phyloP scores from a whole-genome alignment of 2,888 invertebrate genomes.

The Caenorhabditis macrosperma region DNA sequence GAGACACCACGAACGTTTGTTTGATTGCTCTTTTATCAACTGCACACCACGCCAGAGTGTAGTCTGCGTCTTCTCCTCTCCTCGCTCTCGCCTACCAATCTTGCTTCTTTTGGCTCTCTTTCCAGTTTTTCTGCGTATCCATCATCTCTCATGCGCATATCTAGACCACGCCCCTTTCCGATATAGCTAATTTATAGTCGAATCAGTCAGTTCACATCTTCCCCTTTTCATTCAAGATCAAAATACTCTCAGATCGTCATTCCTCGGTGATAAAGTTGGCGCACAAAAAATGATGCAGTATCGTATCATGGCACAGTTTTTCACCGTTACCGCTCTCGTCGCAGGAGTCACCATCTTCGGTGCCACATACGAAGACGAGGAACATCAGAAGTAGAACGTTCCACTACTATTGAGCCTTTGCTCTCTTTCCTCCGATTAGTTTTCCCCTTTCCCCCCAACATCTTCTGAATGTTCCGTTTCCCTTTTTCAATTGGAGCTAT shows the following conservation, averaged over 20 bases:
- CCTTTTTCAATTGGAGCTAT: conserved; percentile 6
- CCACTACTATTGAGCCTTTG: background rate
- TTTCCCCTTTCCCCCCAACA: background rate
- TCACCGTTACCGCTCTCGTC: conserved; percentile 76
- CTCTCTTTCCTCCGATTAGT: conserved; percentile 13
- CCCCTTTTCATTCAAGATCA: too few relatives aligned
- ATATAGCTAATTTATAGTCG: too few relatives aligned
- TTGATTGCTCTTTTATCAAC: conserved; percentile 4
- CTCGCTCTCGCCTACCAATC: background rate
- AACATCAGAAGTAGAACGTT: conserved; percentile 17
- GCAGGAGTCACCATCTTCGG: conserved; percentile 76
- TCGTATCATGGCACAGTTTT: conserved; percentile 79
- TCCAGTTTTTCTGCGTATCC: background rate
- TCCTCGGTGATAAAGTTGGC: conserved; percentile 74
- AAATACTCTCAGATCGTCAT: conserved; percentile 64
- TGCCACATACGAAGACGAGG: conserved; percentile 68
- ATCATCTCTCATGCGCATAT: background rate
- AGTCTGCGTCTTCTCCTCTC: conserved; percentile 14
- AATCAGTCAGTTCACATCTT: background rate
- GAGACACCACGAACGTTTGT: background rate
- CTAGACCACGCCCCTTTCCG: background rate
- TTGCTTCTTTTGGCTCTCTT: background rate
- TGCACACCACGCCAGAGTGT: conserved; percentile 13
- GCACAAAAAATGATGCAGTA: conserved; percentile 77
- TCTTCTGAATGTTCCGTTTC: conserved; percentile 1